phyloP scores from a whole-genome alignment of 1,140 invertebrate genomes.

The Platyscapa corneri region DNA sequence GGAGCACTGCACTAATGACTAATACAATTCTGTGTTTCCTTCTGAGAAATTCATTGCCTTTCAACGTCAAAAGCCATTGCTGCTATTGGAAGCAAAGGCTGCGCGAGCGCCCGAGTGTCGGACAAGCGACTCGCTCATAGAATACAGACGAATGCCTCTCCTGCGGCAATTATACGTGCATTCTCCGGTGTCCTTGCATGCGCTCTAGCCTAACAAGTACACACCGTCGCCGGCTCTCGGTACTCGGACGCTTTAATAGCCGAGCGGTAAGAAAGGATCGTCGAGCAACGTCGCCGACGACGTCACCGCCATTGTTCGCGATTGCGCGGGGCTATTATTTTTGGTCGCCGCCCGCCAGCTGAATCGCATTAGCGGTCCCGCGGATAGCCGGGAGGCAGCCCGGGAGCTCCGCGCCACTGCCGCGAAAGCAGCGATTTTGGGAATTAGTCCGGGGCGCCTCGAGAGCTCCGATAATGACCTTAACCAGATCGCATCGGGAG shows the following conservation, averaged over 20 bases:
- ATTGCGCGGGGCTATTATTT: neutral
- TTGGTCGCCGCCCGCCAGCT: neutral
- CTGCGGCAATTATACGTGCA: slow-evolving; percentile 13
- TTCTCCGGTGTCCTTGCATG: slow-evolving; percentile 42
- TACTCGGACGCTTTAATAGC: slow-evolving; percentile 51
- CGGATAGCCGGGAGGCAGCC: too few species aligned
- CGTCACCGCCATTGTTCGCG: slow-evolving; percentile 9
- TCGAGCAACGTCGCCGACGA: slow-evolving; percentile 53
- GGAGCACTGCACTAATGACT: neutral
- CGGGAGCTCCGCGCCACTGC: too few species aligned
- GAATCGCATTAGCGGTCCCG: too few species aligned
- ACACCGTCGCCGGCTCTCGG: slow-evolving; percentile 52
- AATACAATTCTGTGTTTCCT: neutral
- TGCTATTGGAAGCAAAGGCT: neutral
- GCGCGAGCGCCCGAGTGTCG: neutral
- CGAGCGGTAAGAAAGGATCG: slow-evolving; percentile 55
- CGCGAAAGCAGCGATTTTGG: too few species aligned
- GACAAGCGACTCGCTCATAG: neutral
- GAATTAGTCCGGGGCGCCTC: too few species aligned
- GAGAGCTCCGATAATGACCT: neutral
- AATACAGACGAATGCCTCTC: neutral
- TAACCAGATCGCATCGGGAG: neutral
- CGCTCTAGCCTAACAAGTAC: slow-evolving; percentile 55
- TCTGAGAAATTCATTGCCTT: neutral
- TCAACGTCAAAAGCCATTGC: too few species aligned